Evolutionary conservation across 2,113 vertebrate genomes (phyloP).

Genomic region (Cebus imitator): DNA sequence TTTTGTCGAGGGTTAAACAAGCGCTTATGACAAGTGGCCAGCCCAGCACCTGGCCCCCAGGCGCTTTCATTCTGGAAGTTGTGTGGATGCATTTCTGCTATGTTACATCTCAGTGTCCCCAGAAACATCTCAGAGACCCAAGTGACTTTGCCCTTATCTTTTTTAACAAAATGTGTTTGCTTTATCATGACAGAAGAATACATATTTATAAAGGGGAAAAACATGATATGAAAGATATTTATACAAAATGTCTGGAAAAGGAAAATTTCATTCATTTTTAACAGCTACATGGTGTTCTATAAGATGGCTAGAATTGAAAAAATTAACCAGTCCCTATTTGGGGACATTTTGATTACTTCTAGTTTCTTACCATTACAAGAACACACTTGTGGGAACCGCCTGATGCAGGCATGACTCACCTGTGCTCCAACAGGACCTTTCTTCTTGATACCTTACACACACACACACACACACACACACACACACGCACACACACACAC

Average conservation of each 20-base stretch:
- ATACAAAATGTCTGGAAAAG: not conserved
- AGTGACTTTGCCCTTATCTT: not conserved
- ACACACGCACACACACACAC: too few relatives aligned
- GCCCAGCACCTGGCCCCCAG: not conserved
- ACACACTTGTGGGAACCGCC: too few relatives aligned
- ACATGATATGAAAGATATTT: not conserved
- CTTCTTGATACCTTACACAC: too few relatives aligned
- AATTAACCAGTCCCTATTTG: not conserved
- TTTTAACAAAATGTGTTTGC: not conserved
- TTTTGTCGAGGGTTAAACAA: not conserved
- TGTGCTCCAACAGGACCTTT: not conserved
- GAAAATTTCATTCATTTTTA: not conserved
- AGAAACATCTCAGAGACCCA: not conserved
- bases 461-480: not conserved
- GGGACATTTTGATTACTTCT: not conserved
- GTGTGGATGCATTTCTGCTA: not conserved
- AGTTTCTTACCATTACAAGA: not conserved
- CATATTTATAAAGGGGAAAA: not conserved
- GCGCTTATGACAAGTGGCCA: accelerated
- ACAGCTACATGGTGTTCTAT: accelerated
- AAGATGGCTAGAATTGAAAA: not conserved
- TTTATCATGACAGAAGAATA: not conserved
- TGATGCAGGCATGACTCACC: accelerated
- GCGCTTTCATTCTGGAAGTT: not conserved
- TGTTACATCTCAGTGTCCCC: not conserved